These are phyloP conservation scores for Cervus canadensis DNA, from an alignment of 2,113 vertebrate genomes.

Conservation along the genomic window DNA sequence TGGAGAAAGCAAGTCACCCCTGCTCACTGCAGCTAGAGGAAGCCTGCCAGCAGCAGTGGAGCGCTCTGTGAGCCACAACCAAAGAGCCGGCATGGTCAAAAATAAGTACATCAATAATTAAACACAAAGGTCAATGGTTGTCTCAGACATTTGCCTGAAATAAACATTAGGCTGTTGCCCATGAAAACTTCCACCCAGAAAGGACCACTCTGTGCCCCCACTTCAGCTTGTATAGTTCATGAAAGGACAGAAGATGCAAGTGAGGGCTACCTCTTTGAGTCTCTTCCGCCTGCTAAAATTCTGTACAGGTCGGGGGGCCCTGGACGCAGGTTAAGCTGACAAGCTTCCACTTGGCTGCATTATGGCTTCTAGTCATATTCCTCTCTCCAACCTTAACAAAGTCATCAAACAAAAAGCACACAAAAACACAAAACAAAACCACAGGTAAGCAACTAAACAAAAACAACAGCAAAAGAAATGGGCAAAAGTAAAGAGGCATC, in stretches of 20 bases:
- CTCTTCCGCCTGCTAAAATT: neutral
- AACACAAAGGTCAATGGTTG: neutral
- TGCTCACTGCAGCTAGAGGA: neutral
- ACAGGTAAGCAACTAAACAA: neutral
- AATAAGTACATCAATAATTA: neutral
- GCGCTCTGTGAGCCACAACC: neutral
- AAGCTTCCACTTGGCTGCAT: neutral
- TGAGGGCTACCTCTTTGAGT: neutral
- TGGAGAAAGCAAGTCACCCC: neutral
- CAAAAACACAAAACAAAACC: neutral
- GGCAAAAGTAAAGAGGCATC: neutral
- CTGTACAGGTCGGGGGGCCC: too few species aligned
- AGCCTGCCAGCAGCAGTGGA: neutral
- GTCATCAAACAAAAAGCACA: neutral
- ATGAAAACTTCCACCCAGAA: fast-evolving
- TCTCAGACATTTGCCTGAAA: neutral
- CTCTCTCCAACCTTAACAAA: neutral
- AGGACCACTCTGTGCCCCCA: neutral
- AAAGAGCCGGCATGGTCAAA: fast-evolving
- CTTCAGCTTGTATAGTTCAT: neutral
- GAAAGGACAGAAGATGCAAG: neutral
- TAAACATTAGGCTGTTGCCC: neutral
- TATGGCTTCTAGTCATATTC: neutral
- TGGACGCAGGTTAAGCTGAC: neutral
- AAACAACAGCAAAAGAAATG: neutral